Conservation (phyloP, 2,797 vertebrate genomes). For the Yasuhikotakia modesta region DNA sequence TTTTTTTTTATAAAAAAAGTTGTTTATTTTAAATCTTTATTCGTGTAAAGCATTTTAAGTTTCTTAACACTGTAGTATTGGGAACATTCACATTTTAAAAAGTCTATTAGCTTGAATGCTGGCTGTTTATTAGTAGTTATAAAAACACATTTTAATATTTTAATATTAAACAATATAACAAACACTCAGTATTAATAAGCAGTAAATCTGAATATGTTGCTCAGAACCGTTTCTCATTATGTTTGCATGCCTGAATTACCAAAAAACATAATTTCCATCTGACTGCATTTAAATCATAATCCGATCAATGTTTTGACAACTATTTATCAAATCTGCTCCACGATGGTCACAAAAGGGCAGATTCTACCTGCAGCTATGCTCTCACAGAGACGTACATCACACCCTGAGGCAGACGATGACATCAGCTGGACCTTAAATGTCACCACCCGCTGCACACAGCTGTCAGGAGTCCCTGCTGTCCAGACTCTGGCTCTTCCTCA, state of each 20-base stretch:
- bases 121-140: no score
- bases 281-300: background rate
- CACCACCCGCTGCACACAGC: conserved; percentile 27
- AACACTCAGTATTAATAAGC: no score
- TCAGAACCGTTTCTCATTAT: background rate
- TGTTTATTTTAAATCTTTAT: no score
- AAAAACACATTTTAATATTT: no score
- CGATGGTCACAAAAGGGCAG: conserved; percentile 20
- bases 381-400: conserved; percentile 1
- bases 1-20: no score
- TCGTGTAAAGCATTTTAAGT: no score
- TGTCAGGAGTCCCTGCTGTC: conserved; percentile 18
- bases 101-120: no score
- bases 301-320: background rate
- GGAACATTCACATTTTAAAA: no score
- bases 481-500: background rate
- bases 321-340: background rate
- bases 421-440: conserved; percentile 41
- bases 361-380: conserved; percentile 22
- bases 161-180: no score
- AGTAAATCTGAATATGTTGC: background rate
- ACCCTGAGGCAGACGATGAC: conserved; percentile 23
- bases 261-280: conserved; percentile 17
- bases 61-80: no score
- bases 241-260: background rate